Percentiles rank a stretch among this genome's conserved stretches.
These are phyloP conservation scores for Melanaphis sacchari DNA, from an alignment of 1,140 invertebrate species.

Conservation along the genomic window DNA sequence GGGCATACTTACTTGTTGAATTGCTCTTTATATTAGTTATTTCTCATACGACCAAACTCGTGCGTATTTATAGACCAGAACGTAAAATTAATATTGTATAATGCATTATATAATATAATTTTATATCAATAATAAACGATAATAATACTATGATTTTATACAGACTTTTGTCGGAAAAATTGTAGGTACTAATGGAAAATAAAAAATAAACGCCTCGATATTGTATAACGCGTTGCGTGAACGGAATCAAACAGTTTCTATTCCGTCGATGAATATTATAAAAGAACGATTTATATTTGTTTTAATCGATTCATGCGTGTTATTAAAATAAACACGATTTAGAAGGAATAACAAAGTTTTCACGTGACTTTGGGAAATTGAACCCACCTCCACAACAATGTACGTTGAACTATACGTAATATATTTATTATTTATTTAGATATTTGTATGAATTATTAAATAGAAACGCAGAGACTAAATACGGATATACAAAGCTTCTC, in stretches of 20 bases:
- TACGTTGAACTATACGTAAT: background rate
- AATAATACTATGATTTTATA: background rate
- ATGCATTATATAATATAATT: too few relatives aligned
- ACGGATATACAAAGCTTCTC: too few relatives aligned
- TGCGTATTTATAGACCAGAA: background rate
- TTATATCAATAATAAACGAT: too few relatives aligned
- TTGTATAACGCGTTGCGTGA: background rate
- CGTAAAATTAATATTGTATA: too few relatives aligned
- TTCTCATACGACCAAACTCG: background rate
- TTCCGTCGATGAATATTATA: background rate
- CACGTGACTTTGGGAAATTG: background rate
- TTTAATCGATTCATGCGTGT: background rate
- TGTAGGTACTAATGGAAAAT: background rate
- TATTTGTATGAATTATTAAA: slow-evolving; percentile 17
- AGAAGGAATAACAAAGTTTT: background rate
- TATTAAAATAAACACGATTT: background rate
- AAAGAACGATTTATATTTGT: background rate
- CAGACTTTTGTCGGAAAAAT: background rate
- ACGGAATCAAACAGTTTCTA: background rate
- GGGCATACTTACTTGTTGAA: too few relatives aligned
- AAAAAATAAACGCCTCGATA: background rate
- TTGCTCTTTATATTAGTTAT: background rate
- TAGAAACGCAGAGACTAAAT: background rate
- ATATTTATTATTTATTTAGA: background rate
- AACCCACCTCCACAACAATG: background rate